Evolutionary conservation across 2,797 vertebrate species (phyloP).

Genomic region (Lagodon rhomboides): DNA sequence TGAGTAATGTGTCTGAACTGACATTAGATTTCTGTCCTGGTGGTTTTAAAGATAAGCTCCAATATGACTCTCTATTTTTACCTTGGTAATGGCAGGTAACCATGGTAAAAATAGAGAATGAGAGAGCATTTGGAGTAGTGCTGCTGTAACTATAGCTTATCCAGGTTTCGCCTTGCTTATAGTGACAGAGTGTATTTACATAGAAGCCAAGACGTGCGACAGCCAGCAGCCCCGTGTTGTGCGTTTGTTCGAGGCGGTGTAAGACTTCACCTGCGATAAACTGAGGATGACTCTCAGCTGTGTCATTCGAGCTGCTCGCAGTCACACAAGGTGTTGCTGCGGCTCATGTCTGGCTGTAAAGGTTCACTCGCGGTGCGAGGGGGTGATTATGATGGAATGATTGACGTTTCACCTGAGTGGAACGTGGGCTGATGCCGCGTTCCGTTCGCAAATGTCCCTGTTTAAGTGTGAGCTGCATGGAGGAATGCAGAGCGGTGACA

Average conservation of each 20-base stretch:
- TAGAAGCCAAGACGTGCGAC: slow-evolving; percentile 23
- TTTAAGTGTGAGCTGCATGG: slow-evolving; percentile 63
- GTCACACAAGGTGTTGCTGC: not conserved
- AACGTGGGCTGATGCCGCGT: slow-evolving; percentile 40
- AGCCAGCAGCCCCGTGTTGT: slow-evolving; percentile 35
- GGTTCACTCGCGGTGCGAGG: not conserved
- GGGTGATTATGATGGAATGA: slow-evolving; percentile 61
- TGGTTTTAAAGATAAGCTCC: not conserved
- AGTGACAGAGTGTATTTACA: slow-evolving; percentile 45
- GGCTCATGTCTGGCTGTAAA: slow-evolving; percentile 24
- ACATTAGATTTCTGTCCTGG: not conserved
- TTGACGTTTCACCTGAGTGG: slow-evolving; percentile 61
- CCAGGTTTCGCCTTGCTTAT: slow-evolving; percentile 33
- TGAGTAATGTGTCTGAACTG: too few species aligned
- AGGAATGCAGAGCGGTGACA: slow-evolving; percentile 57
- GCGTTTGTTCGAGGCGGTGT: slow-evolving; percentile 18
- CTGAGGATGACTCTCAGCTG: slow-evolving; percentile 25
- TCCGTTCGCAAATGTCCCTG: slow-evolving; percentile 45
- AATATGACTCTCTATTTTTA: accelerated
- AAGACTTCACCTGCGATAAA: slow-evolving; percentile 33
- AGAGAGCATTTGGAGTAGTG: not conserved
- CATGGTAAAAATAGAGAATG: not conserved
- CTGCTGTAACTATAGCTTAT: slow-evolving; percentile 7
- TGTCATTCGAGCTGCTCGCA: slow-evolving; percentile 16
- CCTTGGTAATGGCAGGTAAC: not conserved